Evolutionary conservation across 2,113 vertebrate genomes (phyloP), one percentile per base, ranked within the genome.

Genomic region (Porphyrio hochstetteri): DNA sequence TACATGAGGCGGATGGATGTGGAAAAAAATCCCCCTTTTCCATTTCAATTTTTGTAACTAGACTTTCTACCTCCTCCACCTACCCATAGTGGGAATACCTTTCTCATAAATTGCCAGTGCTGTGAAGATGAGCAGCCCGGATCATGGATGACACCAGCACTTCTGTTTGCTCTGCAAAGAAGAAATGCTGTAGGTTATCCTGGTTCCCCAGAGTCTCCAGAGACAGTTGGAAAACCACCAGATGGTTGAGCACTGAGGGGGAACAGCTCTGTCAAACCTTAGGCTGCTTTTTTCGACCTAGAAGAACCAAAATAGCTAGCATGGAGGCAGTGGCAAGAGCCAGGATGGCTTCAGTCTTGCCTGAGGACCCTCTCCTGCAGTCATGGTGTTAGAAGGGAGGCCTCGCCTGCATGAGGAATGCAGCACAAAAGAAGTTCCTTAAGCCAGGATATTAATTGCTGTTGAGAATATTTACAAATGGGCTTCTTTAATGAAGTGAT

Each of bases 401-500:
- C 85, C 69, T 86, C 64, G 65, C 57, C 67, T 77, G 83, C 82
- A 28, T 35, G 60, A 90, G 76, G 92, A 95, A 48, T 74, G 59
- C 1, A 4, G 50, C 19, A 46, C 60, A 33, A 95, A 86, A 68
- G 23, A 25, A 86, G 25, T 77, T 90, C 64, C 38, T 86, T 90
- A 48, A 17, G 2, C 76, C 21, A 71, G 27, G 68, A 80, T 0
- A 0, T 80, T 86, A 78, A 74, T 93, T 97, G 78, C 83, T 92
- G 15, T 77, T 95, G 91, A 83, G 94, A 72, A 90, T 91, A 82
- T 94, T 94, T 92, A 97, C 0, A 1, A 95, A 94, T 0, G 10
- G 81, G 19, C 35, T 95, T 85, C 20, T 90, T 93, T 71, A 88
- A 95, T 84, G 89, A 89, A 92, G 91, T 94, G 88, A 88, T 94